Base-by-base conservation (phyloP, 2,888 invertebrate genomes). In the Xylocampa areola region DNA sequence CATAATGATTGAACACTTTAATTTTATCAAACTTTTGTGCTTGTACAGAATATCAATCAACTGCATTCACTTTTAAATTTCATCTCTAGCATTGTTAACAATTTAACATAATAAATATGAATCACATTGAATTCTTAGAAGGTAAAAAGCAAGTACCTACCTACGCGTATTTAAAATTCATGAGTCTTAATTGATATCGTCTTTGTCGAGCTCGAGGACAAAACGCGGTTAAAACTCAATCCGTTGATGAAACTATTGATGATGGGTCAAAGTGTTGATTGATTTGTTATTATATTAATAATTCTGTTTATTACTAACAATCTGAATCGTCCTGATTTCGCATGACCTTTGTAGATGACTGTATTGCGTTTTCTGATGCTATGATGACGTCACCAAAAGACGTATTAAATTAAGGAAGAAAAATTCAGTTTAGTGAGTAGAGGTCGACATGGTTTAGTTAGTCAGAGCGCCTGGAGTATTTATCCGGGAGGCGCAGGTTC, bases 21-120 rank as follows among this genome's bases (percentile, higher is more conserved):
- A 50, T 60, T 41, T 16, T 32, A 41, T 29, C 11, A 19, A 30
- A 19, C n/a, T 32, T 39, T 59, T 37, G 43, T 32, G n/a, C n/a
- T n/a, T n/a, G n/a, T n/a, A n/a, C n/a, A n/a, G n/a, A n/a, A n/a
- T n/a, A n/a, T n/a, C n/a, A n/a, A n/a, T n/a, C n/a, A n/a, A n/a
- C n/a, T n/a, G n/a, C n/a, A n/a, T n/a, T n/a, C n/a, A n/a, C 13
- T 14, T 39, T 59, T 27, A 37, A n/a, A 33, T 13, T 40, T 43
- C 30, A 1, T 1, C 40, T 11, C 11, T 43, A n/a, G 21, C 8
- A 23, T 14, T 11, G 33, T 39, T 35, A 17, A 33, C 10, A 43
- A 29, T 29, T 6, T 8, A 19, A 17, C 5, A 25, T 4, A 0
- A 23, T 11, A 23, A 25, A n/a, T 33, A 49, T 6, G 5, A 13